These are phyloP conservation scores for Brachionichthys hirsutus DNA, from an alignment of 2,113 vertebrate species.

Conservation along the genomic window DNA sequence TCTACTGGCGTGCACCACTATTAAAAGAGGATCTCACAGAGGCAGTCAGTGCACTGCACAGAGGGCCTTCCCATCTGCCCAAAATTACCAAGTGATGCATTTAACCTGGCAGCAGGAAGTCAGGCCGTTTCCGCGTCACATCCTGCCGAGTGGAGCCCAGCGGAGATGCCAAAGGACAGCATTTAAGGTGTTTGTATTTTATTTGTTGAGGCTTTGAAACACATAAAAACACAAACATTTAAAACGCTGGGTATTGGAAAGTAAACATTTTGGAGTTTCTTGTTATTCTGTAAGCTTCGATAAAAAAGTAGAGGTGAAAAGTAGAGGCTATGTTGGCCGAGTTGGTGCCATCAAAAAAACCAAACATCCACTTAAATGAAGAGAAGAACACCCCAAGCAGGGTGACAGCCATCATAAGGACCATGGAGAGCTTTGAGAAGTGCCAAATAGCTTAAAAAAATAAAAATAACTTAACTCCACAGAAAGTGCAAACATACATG, in stretches of 20 bases:
- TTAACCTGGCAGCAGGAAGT: conserved; percentile 43
- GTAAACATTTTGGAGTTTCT: too few species aligned
- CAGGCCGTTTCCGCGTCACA: conserved; percentile 47
- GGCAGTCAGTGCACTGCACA: conserved; percentile 43
- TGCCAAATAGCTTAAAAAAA: background rate
- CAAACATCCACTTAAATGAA: conserved; percentile 12
- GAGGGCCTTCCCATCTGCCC: conserved; percentile 55
- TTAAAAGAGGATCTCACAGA: conserved; percentile 59
- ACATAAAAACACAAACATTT: too few species aligned
- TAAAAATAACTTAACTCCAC: too few species aligned
- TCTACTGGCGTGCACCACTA: conserved; percentile 57
- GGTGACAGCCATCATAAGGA: conserved; percentile 5
- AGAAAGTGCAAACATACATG: too few species aligned
- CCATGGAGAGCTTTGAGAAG: conserved; percentile 5
- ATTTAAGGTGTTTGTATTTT: conserved; percentile 4
- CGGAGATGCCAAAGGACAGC: conserved; percentile 6
- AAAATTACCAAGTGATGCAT: conserved; percentile 45
- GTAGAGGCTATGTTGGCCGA: too few species aligned
- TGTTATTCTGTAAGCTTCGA: too few species aligned
- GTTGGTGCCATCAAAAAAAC: conserved; percentile 4
- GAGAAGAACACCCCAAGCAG: background rate
- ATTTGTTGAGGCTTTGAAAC: background rate
- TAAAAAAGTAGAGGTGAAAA: too few species aligned
- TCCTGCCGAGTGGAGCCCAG: conserved; percentile 36
- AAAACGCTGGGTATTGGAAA: too few species aligned